A percentile compares a stretch with the other conserved stretches of the same genome.
Evolutionary conservation across 2,888 invertebrate genomes (phyloP).

Genomic region (Drosophila mimica): DNA sequence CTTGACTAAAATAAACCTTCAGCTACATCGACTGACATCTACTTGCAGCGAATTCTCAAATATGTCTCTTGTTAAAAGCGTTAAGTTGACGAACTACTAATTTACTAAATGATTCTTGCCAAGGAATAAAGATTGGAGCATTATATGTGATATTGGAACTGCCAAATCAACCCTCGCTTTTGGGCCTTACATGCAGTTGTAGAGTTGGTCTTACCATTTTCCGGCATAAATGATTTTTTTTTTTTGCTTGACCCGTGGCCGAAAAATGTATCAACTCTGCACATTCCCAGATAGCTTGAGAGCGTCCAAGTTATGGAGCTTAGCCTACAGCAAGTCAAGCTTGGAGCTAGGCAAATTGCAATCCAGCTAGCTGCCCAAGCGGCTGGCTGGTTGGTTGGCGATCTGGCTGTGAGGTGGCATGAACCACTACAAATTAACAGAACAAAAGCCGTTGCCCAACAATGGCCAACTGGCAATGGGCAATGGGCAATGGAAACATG

Average conservation of each 20-base stretch:
- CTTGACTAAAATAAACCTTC: background rate
- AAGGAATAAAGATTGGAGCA: background rate
- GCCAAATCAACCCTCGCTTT: conserved; percentile 8
- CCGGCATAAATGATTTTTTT: conserved; percentile 4
- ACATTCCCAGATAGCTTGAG: conserved; percentile 57
- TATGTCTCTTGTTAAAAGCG: background rate
- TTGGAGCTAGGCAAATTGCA: conserved; percentile 47
- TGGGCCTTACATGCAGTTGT: conserved; percentile 30
- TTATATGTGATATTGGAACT: background rate
- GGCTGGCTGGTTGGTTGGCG: background rate
- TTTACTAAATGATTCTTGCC: background rate
- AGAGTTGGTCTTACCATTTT: conserved; percentile 5
- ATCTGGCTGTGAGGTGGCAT: conserved; percentile 2
- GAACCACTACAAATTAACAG: conserved; percentile 68
- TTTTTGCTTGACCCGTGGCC: background rate
- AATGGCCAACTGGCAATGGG: conserved; percentile 46
- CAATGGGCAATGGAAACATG: conserved; percentile 39
- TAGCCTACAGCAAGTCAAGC: conserved; percentile 50
- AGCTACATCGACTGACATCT: background rate
- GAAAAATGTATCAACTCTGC: conserved; percentile 29
- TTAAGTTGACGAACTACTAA: background rate
- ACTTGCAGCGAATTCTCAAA: too few species aligned
- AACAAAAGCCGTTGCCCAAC: conserved; percentile 70
- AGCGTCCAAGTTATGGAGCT: conserved; percentile 62
- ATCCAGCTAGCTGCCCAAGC: conserved; percentile 33